Evolutionary conservation across 2,888 invertebrate genomes (phyloP).

Genomic region (Acleris emargana): DNA sequence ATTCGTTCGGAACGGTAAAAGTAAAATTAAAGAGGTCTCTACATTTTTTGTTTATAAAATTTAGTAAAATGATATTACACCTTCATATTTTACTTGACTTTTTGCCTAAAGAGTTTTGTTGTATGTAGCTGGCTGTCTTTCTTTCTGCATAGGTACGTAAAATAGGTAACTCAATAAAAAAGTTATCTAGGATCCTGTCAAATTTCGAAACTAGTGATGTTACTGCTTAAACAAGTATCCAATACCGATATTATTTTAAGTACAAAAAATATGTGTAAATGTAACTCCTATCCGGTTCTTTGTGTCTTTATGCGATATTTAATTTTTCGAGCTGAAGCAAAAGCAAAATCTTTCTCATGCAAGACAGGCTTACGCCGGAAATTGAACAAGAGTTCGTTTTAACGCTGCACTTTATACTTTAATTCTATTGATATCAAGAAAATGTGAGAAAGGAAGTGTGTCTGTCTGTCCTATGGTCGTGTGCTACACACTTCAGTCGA

Average conservation of each 20-base stretch:
- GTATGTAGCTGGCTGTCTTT: constrained; percentile 36
- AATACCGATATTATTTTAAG: constrained; percentile 22
- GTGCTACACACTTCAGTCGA: constrained; percentile 67
- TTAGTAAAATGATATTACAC: no score
- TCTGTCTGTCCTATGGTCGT: constrained; percentile 55
- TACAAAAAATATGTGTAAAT: not conserved
- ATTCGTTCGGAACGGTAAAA: not conserved
- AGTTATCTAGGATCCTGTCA: constrained; percentile 44
- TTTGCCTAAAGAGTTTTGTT: constrained; percentile 23
- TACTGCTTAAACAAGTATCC: not conserved
- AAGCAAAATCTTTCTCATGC: constrained; percentile 56
- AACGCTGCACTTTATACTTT: constrained; percentile 58
- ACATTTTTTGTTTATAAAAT: no score
- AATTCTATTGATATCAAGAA: constrained; percentile 78
- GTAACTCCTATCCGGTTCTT: constrained; percentile 1
- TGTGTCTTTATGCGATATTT: constrained; percentile 35
- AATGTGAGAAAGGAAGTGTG: constrained; percentile 83
- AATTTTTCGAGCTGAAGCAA: constrained; percentile 51
- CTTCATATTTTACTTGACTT: no score
- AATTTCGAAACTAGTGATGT: constrained; percentile 59
- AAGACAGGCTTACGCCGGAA: constrained; percentile 65
- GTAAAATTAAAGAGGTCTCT: no score
- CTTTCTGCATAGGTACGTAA: not conserved
- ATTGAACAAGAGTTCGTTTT: constrained; percentile 69
- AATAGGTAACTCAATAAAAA: constrained; percentile 39